Evolutionary conservation across 2,888 invertebrate species (phyloP), one percentile per base, ranked within the genome.

Genomic region (Cinara cedri): DNA sequence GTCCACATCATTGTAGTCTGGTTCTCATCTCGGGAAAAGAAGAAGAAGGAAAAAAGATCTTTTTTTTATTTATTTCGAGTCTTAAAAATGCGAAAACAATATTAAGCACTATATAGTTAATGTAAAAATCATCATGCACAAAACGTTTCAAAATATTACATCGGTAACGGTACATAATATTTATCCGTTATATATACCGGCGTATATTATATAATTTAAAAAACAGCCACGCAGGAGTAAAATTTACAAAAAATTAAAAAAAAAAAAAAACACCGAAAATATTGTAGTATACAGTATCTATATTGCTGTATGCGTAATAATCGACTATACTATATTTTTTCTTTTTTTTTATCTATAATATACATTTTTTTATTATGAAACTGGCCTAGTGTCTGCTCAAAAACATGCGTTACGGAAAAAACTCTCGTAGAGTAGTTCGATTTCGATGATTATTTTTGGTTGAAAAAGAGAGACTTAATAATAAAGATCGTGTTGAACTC

Each of bases 1-100:
- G 60, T 78, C 60, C 60, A 78, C 70, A 78, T 70, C 78, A 78
- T 78, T 70, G 78, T 78, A 78, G 78, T 78, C 78, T 78, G 78
- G 57, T 78, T 60, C 49, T 78, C 1, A 46, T 62, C 46, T 60
- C 60, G 8, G 21, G 21, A 16, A 42, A 66, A 34, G 8, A 16
- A 24, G 16, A 42, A 66, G 8, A 16, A 24, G 16, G 24, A 66
- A 70, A 70, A 76, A 66, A 46, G 66, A 76, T 76, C 26, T 46
- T 51, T 34, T 34, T n/a, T n/a, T n/a, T n/a, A n/a, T n/a, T n/a
- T 42, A 14, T 55, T 55, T 14, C n/a, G 26, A 34, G 60, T 60
- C 6, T 42, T 74, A 24, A 65, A n/a, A 70, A 70, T 78, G 60
- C 49, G 70, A 78, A 78, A 70, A 78, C 78, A 51, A 78, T 78